Percentiles rank a stretch among this genome's conserved stretches.
phyloP scores from a whole-genome alignment of 1,140 invertebrate species.

The Pseudomyrmex sp. region DNA sequence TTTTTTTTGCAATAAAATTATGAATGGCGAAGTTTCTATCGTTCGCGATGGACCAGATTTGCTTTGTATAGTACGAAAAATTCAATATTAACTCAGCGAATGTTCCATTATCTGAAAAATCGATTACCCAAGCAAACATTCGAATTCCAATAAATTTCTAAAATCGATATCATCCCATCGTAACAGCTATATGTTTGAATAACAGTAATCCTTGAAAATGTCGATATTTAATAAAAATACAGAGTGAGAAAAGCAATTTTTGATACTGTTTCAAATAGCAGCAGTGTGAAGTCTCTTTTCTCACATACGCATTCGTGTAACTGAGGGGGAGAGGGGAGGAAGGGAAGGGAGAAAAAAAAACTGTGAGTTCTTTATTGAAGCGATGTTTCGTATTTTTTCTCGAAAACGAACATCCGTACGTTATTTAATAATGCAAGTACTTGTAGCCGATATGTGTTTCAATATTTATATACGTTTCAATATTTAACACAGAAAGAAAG shows the following conservation, averaged over 20 bases:
- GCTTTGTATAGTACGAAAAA: conserved; percentile 50
- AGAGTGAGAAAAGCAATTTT: conserved; percentile 37
- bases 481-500: neutral
- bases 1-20: conserved; percentile 22
- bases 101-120: conserved; percentile 60
- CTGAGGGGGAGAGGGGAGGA: neutral
- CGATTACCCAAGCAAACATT: conserved; percentile 55
- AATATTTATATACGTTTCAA: neutral
- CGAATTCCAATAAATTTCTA: conserved; percentile 56
- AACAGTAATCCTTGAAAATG: conserved; percentile 55
- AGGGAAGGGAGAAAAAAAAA: no score
- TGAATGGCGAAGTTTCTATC: conserved; percentile 29
- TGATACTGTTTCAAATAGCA: conserved; percentile 38
- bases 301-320: conserved; percentile 3
- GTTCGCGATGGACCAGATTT: conserved; percentile 48
- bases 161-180: conserved; percentile 57
- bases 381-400: neutral
- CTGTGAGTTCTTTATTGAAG: no score
- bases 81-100: conserved; percentile 57
- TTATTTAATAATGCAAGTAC: conserved; percentile 3
- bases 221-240: conserved; percentile 60
- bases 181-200: conserved; percentile 51
- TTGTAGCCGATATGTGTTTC: neutral
- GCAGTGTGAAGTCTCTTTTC: conserved; percentile 22
- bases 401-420: neutral